Base-by-base conservation (phyloP, 2,888 invertebrate genomes). In the Pachydiplax longipennis region DNA sequence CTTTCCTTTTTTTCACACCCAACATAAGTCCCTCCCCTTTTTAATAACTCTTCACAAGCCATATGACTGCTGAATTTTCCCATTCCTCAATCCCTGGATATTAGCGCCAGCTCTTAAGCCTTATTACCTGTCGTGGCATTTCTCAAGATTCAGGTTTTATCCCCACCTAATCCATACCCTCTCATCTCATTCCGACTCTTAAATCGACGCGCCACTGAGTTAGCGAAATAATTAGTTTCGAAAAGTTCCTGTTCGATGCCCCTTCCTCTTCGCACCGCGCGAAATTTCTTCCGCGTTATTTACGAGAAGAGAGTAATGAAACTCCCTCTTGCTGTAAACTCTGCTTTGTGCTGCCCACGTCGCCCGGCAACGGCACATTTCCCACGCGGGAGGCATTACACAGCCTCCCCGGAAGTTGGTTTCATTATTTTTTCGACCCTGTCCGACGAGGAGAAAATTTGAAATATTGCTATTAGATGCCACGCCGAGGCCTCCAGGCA, bases 281-380 rank as follows among this genome's bases (percentile, higher is more conserved):
- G 25, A 31, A 31, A 73, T 73, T 73, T 73, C 73, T 61, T 37
- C 37, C 37, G n/a, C 87, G 61, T 65, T 87, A 87, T 87, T 87
- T 87, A 87, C 87, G 87, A 87, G 37, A 37, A 22, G 10, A 4
- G 61, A 3, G 87, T 87, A 87, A 87, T 87, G 87, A 87, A 87
- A 87, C 87, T 65, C 61, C 73, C 73, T 25, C 37, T 61, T 25
- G 83, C 65, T 61, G 87, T 87, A 87, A 87, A 87, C 87, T 87
- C 87, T 87, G 22, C 65, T 87, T 87, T 87, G 87, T 65, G 61
- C 35, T 22, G 37, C 61, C 22, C 58, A 35, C 58, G 83, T 58
- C 83, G 53, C 35, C 22, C 10, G 18, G 4, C 65, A 25, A n/a
- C 12, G 25, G 73, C 31, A 25, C 73, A 73, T 31, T 73, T 73